Conservation (phyloP, 2,888 invertebrate genomes). For the Liposcelis brunnea region DNA sequence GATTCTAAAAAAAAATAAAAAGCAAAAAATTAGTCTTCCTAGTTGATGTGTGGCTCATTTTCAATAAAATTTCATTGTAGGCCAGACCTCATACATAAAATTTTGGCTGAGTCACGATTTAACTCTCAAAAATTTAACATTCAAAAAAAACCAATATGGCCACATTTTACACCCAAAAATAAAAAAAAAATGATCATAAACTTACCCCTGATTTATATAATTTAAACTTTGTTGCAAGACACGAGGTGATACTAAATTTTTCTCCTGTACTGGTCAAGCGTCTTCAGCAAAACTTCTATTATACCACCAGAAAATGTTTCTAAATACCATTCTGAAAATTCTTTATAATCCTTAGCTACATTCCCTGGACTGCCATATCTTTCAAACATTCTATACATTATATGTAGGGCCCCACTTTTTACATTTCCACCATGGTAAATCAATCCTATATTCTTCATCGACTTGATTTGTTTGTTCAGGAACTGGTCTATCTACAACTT, state of each 20-base stretch:
- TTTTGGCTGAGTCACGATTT: no score
- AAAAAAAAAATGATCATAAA: no score
- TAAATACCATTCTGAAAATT: conserved; percentile 91
- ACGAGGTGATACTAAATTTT: conserved; percentile 76
- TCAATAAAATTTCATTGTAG: neutral
- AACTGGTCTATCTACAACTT: conserved; percentile 67
- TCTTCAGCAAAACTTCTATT: conserved; percentile 66
- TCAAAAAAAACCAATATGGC: no score
- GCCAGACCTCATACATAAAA: conserved; percentile 2
- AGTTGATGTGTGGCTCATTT: neutral
- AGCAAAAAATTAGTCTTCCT: conserved; percentile 2
- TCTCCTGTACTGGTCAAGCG: conserved; percentile 65
- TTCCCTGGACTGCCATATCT: conserved; percentile 93
- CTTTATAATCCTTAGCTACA: conserved; percentile 76
- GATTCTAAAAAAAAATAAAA: conserved; percentile 35
- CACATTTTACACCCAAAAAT: no score
- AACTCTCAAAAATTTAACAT: no score
- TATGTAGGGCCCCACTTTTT: conserved; percentile 98
- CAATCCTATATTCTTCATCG: conserved; percentile 72
- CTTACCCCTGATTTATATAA: conserved; percentile 76
- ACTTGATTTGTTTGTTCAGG: conserved; percentile 62
- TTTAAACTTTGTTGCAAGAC: conserved; percentile 86
- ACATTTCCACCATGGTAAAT: conserved; percentile 94
- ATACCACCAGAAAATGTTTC: conserved; percentile 81
- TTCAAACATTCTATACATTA: conserved; percentile 84